Evolutionary conservation across 1,140 invertebrate genomes (phyloP), one percentile per base, ranked within the genome.

Genomic region (Arion vulgaris): DNA sequence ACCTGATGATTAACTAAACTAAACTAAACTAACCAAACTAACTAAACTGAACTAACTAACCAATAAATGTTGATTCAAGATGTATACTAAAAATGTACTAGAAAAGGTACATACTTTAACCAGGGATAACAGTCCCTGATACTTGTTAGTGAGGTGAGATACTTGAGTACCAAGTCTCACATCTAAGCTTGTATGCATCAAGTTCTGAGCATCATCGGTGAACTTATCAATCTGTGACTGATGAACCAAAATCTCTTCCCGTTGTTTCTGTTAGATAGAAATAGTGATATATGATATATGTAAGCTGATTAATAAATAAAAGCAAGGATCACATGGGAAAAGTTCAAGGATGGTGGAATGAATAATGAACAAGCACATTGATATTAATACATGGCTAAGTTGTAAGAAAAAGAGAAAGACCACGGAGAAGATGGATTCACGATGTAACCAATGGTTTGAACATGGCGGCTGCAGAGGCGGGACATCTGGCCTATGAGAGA

Each of bases 81-180:
- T 1, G 11, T 71, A 71, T 9, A 71, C 13, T 19, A 71, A 28
- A 71, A 71, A 36, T 15, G 23, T 34, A 71, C 11, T 69, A 73
- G 26, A 73, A 66, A 1, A 66, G 28, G n/a, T 32, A 32, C 81
- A 57, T 86, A 92, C 91, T 87, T 92, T 92, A 81, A 91, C 86
- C n/a, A 88, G 84, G 28, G 88, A 89, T 11, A 91, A 95, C 38
- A 98, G 92, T 73, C 96, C 94, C 91, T 98, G 96, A 91, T 98
- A 98, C 68, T 94, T 94, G 85, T 86, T 97, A 86, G 95, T 97
- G 26, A 98, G 95, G 93, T 98, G 97, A 0, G 96, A 96, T 32
- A 98, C 95, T 77, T 97, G 93, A 13, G 96, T 96, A 90, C 97
- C 97, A 9, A 98, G 94, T 75, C 96, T 94, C 85, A 97, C 96